Conservation (phyloP, 1,140 invertebrate genomes). For the Zaprionus taronus region DNA sequence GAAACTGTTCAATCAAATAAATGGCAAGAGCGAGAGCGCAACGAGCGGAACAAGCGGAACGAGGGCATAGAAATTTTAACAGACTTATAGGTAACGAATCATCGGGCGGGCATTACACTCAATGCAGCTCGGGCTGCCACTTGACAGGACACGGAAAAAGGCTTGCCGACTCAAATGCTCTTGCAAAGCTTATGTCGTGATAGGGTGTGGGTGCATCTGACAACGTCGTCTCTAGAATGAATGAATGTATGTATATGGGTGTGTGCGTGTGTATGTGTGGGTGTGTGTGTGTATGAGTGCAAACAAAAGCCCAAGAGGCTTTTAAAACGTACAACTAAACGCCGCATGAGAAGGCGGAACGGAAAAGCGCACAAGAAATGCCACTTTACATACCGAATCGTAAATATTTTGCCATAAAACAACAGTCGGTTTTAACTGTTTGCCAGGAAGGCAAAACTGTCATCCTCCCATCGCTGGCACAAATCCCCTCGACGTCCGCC, state of each 20-base stretch:
- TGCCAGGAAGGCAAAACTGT: slow-evolving; percentile 22
- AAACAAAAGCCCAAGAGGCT: slow-evolving; percentile 67
- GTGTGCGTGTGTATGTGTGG: slow-evolving; percentile 4
- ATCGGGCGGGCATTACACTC: slow-evolving; percentile 38
- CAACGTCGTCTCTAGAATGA: background rate
- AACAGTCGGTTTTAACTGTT: slow-evolving; percentile 48
- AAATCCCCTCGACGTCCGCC: background rate
- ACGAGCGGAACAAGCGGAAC: slow-evolving; percentile 10
- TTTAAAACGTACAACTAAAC: slow-evolving; percentile 63
- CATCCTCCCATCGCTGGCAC: background rate
- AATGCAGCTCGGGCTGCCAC: slow-evolving; percentile 29
- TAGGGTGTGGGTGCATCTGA: background rate
- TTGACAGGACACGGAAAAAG: slow-evolving; percentile 70
- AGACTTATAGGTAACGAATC: slow-evolving; percentile 27
- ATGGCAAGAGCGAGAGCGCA: slow-evolving; percentile 35
- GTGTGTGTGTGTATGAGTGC: slow-evolving; percentile 8
- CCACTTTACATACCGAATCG: slow-evolving; percentile 80
- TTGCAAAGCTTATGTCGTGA: slow-evolving; percentile 3
- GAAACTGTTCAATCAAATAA: slow-evolving; percentile 62
- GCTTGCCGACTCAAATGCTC: slow-evolving; percentile 50
- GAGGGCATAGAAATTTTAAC: slow-evolving; percentile 9
- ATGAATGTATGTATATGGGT: background rate
- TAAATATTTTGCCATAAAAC: slow-evolving; percentile 81
- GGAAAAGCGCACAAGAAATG: slow-evolving; percentile 80
- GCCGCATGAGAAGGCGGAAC: slow-evolving; percentile 47